A percentile compares a stretch with the other conserved stretches of the same genome.
phyloP scores from a whole-genome alignment of 2,888 invertebrate genomes.

The Calameuta filiformis region DNA sequence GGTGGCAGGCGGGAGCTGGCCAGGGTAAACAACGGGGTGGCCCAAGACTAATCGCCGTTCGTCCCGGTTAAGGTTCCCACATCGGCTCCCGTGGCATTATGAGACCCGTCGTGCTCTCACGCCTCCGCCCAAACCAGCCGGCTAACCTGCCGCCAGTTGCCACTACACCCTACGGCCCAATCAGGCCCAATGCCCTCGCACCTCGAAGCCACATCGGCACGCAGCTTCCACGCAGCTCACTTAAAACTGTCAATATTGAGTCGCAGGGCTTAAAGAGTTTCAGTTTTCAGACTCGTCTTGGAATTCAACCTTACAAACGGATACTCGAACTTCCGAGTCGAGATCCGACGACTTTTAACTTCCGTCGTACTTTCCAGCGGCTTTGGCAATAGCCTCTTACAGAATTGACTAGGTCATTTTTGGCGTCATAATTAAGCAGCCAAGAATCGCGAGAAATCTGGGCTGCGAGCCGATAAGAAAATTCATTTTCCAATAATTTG shows the following conservation, averaged over 20 bases:
- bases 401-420: no score
- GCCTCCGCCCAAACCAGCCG: slow-evolving; percentile 33
- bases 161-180: background rate
- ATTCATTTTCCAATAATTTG: no score
- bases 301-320: no score
- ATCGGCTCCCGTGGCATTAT: slow-evolving; percentile 42
- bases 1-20: slow-evolving; percentile 48
- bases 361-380: no score
- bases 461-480: no score
- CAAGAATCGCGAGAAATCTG: no score
- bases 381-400: no score
- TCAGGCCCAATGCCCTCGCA: background rate
- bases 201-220: background rate
- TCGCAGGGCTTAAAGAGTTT: slow-evolving; percentile 16
- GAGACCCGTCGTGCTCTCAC: slow-evolving; percentile 48
- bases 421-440: no score
- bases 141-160: slow-evolving; percentile 7
- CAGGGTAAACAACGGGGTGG: slow-evolving; percentile 55
- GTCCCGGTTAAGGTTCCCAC: slow-evolving; percentile 52
- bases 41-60: slow-evolving; percentile 55
- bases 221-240: slow-evolving; percentile 1
- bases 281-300: background rate
- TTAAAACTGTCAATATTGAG: slow-evolving; percentile 20
- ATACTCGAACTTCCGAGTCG: no score
- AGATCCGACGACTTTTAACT: no score